Base-by-base conservation (phyloP, 2,888 invertebrate species). In the Drosophila maculinotata region DNA sequence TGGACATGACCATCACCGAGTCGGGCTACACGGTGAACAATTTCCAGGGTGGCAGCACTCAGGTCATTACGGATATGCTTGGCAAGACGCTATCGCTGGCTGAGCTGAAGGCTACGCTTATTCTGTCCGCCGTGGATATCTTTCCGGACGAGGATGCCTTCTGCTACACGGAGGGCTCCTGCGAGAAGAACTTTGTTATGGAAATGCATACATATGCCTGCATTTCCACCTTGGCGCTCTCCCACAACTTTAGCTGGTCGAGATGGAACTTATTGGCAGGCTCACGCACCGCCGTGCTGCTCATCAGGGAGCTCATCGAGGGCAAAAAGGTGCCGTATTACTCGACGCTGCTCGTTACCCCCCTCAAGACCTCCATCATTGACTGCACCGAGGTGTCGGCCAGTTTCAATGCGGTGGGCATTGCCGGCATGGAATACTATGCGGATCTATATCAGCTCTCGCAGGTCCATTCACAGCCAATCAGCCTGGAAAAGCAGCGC, bases 191-290 rank as follows among this genome's bases (percentile, higher is more conserved):
- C 77, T 94, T 94, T 92, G 93, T 94, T 0, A 92, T 94, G 88
- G 96, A 96, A 89, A 93, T 94, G 67, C 96, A 97, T 91, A 92
- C 95, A 38, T 96, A 96, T 88, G 94, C 94, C 66, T 95, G 96
- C 72, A 96, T 97, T 94, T 96, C 96, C 0, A 93, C 94, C 31
- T 90, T 96, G 10, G 94, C 94, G 8, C 92, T 94, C 1, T 93
- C 95, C 9, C 96, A 95, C 87, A 95, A 95, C 89, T 97, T 97
- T 80, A 94, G 95, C 23, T 97, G 96, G 96, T 96, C 95, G 58
- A 93, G 95, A 90, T 96, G 94, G 94, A 94, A 94, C 80, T 90
- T 93, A 0, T 89, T 93, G 45, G 93, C 93, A 0, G 93, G 92
- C 3, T 90, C 91, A 10, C 86, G 92, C 1, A 91, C 90, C 0